Percentiles rank a stretch among this genome's conserved stretches.
These are phyloP conservation scores for Melanotaenia trifasciata DNA, from an alignment of 2,797 vertebrate genomes.

Conservation along the genomic window DNA sequence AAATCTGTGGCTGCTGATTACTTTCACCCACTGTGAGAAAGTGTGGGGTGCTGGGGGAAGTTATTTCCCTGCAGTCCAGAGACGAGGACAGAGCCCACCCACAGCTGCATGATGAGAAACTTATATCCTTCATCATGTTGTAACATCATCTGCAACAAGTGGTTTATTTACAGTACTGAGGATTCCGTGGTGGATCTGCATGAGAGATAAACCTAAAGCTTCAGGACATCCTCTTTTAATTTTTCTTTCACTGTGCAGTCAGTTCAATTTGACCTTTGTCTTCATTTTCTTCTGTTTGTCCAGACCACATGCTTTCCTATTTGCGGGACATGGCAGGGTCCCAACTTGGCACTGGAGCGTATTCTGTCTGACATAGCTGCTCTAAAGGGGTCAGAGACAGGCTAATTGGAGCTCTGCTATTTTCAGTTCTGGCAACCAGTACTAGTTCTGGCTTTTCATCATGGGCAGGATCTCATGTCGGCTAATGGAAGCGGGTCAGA, in stretches of 20 bases:
- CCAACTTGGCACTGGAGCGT: slow-evolving; percentile 49
- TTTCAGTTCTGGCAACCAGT: slow-evolving; percentile 58
- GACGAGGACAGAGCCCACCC: slow-evolving; percentile 2
- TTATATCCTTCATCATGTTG: slow-evolving; percentile 4
- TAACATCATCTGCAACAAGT: slow-evolving; percentile 1
- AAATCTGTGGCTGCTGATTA: not conserved
- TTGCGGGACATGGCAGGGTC: slow-evolving; percentile 26
- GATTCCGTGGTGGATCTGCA: not conserved
- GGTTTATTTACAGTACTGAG: not conserved
- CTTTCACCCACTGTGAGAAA: not conserved
- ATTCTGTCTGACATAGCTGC: slow-evolving; percentile 56
- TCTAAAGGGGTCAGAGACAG: slow-evolving; percentile 45
- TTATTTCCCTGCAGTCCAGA: slow-evolving; percentile 2
- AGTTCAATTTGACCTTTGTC: slow-evolving; percentile 33
- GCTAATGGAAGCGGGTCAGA: slow-evolving; percentile 57
- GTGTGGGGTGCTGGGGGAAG: not conserved
- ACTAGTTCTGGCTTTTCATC: slow-evolving; percentile 62
- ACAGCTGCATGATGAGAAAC: slow-evolving; percentile 4
- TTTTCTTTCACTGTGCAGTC: slow-evolving; percentile 4
- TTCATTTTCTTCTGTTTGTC: not conserved
- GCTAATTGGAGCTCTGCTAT: slow-evolving; percentile 77
- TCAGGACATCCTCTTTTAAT: not conserved
- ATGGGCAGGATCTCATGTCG: slow-evolving; percentile 53
- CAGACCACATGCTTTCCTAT: slow-evolving; percentile 28
- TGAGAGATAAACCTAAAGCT: not conserved